Evolutionary conservation across 2,888 invertebrate species (phyloP).

Genomic region (Deroplatys truncata): DNA sequence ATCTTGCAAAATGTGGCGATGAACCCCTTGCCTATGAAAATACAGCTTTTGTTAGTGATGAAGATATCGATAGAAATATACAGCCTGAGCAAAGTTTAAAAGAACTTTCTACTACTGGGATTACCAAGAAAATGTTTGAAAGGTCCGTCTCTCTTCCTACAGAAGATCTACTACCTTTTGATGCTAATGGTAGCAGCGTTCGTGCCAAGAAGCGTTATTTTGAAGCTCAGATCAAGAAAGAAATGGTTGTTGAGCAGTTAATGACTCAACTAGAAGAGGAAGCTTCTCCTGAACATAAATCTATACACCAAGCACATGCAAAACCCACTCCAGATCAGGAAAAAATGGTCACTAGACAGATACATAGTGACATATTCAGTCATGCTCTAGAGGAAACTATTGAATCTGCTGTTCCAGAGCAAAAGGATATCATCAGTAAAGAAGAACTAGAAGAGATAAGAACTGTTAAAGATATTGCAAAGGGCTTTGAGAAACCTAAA

Average conservation of each 20-base stretch:
- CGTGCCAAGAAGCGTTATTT: constrained; percentile 55
- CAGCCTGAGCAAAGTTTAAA: constrained; percentile 41
- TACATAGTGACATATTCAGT: constrained; percentile 37
- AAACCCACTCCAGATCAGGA: constrained; percentile 34
- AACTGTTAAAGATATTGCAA: constrained; percentile 20
- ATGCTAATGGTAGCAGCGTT: constrained; percentile 50
- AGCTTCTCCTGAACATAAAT: constrained; percentile 49
- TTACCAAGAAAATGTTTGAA: constrained; percentile 45
- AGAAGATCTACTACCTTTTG: constrained; percentile 44
- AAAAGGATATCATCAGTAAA: constrained; percentile 32
- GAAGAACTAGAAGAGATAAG: constrained; percentile 13
- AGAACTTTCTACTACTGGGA: constrained; percentile 44
- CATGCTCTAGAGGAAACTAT: constrained; percentile 37
- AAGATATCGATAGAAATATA: constrained; percentile 14
- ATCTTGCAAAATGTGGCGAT: constrained; percentile 34
- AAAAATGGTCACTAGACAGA: constrained; percentile 33
- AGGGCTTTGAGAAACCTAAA: constrained; percentile 17
- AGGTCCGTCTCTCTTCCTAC: constrained; percentile 50
- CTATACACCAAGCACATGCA: constrained; percentile 35
- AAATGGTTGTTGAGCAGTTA: constrained; percentile 52
- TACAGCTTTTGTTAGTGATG: constrained; percentile 41
- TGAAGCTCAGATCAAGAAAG: constrained; percentile 58
- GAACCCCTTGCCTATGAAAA: constrained; percentile 43
- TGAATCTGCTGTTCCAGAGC: constrained; percentile 36
- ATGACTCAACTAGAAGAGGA: constrained; percentile 48